Conservation (phyloP, 2,113 vertebrate species). For the Pollachius pollachius region DNA sequence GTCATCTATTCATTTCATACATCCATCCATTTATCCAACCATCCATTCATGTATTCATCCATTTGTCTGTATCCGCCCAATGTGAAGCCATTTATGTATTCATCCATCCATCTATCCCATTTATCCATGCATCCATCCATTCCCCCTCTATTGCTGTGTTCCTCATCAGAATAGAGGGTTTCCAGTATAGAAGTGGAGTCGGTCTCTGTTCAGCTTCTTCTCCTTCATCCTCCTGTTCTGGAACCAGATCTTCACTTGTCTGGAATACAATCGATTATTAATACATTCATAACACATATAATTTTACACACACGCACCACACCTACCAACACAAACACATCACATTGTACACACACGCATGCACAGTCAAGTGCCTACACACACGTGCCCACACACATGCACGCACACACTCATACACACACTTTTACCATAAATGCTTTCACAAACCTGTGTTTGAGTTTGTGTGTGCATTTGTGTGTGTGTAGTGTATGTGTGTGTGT, state of each 20-base stretch:
- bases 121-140: background rate
- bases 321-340: background rate
- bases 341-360: background rate
- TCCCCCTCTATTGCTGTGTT: background rate
- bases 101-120: no score
- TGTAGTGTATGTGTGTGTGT: no score
- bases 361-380: background rate
- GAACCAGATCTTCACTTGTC: constrained; percentile 97
- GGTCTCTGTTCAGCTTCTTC: constrained; percentile 92
- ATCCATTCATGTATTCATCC: no score
- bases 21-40: no score
- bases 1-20: no score
- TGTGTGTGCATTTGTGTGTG: no score
- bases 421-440: background rate
- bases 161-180: constrained; percentile 73
- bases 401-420: background rate
- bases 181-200: constrained; percentile 85
- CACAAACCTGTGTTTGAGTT: no score
- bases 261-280: constrained; percentile 8
- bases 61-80: no score
- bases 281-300: background rate
- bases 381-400: background rate
- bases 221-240: constrained; percentile 96
- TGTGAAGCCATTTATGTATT: no score
- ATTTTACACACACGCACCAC: background rate